A percentile compares a stretch with the other conserved stretches of the same genome.
Conservation (phyloP, 2,888 invertebrate species). For the Caradrina clavipalpis region DNA sequence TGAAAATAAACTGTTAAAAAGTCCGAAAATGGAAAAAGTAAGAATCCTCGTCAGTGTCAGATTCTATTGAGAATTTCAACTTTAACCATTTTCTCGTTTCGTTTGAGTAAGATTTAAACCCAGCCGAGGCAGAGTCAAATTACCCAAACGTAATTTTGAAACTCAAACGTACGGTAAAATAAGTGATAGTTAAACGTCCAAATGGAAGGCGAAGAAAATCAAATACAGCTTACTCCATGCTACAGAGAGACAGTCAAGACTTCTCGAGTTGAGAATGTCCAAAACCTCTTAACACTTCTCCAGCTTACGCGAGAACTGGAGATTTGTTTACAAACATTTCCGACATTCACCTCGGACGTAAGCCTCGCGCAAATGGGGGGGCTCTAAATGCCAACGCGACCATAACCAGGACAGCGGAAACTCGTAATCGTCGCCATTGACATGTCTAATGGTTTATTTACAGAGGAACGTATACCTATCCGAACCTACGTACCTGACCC, state of each 20-base stretch:
- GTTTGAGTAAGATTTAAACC: neutral
- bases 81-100: neutral
- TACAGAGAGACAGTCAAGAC: slow-evolving; percentile 35
- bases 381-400: slow-evolving; percentile 30
- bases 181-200: slow-evolving; percentile 12
- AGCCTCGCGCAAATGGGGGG: slow-evolving; percentile 1
- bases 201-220: slow-evolving; percentile 33
- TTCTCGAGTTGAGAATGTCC: slow-evolving; percentile 15
- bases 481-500: too few species aligned
- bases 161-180: slow-evolving; percentile 3
- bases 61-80: neutral
- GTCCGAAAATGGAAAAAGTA: neutral
- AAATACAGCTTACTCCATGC: slow-evolving; percentile 30
- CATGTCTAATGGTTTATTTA: slow-evolving; percentile 27
- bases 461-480: slow-evolving; percentile 27
- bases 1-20: slow-evolving; percentile 13
- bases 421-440: slow-evolving; percentile 28
- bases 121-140: neutral
- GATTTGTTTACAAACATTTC: neutral
- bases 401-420: slow-evolving; percentile 32
- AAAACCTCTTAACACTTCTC: slow-evolving; percentile 1
- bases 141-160: slow-evolving; percentile 26
- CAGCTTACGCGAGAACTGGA: neutral
- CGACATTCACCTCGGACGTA: slow-evolving; percentile 9
- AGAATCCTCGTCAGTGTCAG: neutral